Conservation (phyloP, 2,797 vertebrate species). For the Phalloptychus januarius region DNA sequence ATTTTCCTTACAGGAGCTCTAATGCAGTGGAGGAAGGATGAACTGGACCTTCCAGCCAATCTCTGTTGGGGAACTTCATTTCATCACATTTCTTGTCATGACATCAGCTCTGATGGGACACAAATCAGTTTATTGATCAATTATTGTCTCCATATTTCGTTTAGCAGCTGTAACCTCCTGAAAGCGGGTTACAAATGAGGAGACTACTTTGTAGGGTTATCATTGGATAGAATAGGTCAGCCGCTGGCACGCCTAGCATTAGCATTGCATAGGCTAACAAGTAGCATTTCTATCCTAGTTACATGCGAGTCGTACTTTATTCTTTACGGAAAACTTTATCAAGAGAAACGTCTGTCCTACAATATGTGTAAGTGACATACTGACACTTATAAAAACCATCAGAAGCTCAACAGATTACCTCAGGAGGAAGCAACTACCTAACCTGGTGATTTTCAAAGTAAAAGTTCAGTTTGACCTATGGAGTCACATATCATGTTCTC, state of each 20-base stretch:
- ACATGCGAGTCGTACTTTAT: too few species aligned
- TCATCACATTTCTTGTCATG: not conserved
- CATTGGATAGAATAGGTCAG: too few species aligned
- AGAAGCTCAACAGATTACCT: not conserved
- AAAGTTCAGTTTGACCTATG: not conserved
- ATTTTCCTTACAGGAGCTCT: too few species aligned
- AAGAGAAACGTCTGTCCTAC: too few species aligned
- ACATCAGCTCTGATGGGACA: not conserved
- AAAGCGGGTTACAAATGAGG: not conserved
- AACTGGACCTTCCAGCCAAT: not conserved
- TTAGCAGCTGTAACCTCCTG: slow-evolving; percentile 32
- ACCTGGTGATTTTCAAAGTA: slow-evolving; percentile 1
- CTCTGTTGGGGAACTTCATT: not conserved
- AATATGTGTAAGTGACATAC: too few species aligned
- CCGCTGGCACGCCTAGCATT: too few species aligned
- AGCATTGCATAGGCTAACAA: too few species aligned
- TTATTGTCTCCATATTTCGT: not conserved
- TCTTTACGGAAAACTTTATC: too few species aligned
- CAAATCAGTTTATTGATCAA: not conserved
- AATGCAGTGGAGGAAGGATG: too few species aligned
- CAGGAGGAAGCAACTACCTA: not conserved
- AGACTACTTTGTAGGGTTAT: too few species aligned
- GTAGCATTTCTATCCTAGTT: too few species aligned
- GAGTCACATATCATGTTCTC: not conserved
- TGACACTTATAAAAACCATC: not conserved